Evolutionary conservation across 2,113 vertebrate species (phyloP), one percentile per base, ranked within the genome.

Genomic region (Pelobates fuscus): DNA sequence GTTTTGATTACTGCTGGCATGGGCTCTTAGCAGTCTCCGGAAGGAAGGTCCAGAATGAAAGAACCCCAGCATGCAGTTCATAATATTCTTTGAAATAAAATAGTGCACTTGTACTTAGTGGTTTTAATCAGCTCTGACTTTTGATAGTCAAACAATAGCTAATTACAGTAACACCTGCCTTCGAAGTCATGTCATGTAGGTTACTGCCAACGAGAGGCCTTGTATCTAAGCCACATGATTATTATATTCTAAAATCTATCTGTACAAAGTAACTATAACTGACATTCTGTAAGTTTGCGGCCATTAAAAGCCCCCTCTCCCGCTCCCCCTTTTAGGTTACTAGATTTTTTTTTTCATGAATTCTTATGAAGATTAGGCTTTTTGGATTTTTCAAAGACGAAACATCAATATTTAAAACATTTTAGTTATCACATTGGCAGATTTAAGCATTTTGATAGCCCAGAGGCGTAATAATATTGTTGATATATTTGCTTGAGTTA

Each of bases 131-230:
- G 95, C 93, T 94, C 94, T 94, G 94, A 96, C 95, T 96, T 98
- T 96, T 98, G 95, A 98, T 98, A 96, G 95, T 97, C 95, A 96
- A 98, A 98, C 96, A 98, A 98, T 95, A 96, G 96, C 95, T 98
- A 98, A 98, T 98, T 98, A 98, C 94, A 95, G 94, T 95, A 93
- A 94, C 95, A 98, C 96, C 96, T 98, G 96, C 96, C 95, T 93
- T 90, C 92, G 85, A 88, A 94, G 93, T 93, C 92, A 90, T 90
- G 92, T 90, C 93, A 89, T 80, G 89, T 82, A 86, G 93, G 92
- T 93, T 89, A 88, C 87, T 93, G 92, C 93, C 93, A 93, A 94
- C 92, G 92, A 92, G 89, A 82, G 89, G 89, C 88, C 91, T 93
- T 92, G 91, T 91, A 93, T 91, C 88, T 81, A 89, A 88, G 88